Evolutionary conservation across 2,888 invertebrate species (phyloP).

Genomic region (Chrysolina haemoptera): DNA sequence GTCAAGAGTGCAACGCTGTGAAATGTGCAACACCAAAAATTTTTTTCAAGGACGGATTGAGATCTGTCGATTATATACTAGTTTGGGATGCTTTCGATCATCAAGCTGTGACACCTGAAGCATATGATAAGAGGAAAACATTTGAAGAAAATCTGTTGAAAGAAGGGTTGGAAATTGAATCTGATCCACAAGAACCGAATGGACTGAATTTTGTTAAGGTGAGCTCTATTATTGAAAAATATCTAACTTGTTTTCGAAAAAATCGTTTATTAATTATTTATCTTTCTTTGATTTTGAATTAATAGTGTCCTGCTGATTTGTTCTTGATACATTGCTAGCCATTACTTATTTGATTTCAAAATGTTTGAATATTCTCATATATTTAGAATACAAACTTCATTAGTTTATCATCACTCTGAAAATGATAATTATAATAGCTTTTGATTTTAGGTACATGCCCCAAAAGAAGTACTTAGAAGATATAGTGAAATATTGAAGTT

Average conservation of each 20-base stretch:
- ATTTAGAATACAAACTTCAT: not conserved
- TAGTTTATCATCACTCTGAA: not conserved
- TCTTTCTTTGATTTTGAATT: too few species aligned
- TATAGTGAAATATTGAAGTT: slow-evolving; percentile 94
- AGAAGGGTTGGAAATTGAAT: slow-evolving; percentile 84
- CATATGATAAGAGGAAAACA: slow-evolving; percentile 72
- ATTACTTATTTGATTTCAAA: too few species aligned
- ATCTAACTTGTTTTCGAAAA: too few species aligned
- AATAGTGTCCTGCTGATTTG: too few species aligned
- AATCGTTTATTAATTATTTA: too few species aligned
- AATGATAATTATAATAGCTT: not conserved
- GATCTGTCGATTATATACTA: slow-evolving; percentile 84
- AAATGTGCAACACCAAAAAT: slow-evolving; percentile 72
- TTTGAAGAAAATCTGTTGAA: slow-evolving; percentile 82
- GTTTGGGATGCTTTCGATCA: slow-evolving; percentile 80
- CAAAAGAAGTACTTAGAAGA: slow-evolving; percentile 84
- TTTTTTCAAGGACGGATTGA: slow-evolving; percentile 79
- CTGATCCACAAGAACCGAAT: slow-evolving; percentile 77
- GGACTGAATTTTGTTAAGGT: slow-evolving; percentile 87
- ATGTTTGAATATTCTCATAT: not conserved
- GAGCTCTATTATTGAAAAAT: not conserved
- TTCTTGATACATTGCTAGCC: not conserved
- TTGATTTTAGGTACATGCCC: slow-evolving; percentile 83
- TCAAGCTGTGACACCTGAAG: slow-evolving; percentile 69
- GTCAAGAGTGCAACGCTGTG: slow-evolving; percentile 46